These are phyloP conservation scores for Nyctibius grandis DNA, from an alignment of 2,797 vertebrate genomes.

Conservation along the genomic window DNA sequence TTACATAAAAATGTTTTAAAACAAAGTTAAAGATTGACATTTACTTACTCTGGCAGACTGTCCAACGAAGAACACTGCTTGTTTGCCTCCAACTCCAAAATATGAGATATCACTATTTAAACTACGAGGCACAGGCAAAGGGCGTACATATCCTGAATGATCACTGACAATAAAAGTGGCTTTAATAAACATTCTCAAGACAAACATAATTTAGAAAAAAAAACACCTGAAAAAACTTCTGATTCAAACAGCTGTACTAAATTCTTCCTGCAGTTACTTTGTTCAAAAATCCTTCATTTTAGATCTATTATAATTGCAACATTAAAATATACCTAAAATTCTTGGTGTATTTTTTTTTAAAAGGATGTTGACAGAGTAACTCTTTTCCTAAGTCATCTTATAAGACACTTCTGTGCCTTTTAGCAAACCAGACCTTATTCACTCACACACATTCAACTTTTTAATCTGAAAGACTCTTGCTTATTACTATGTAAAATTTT, in stretches of 20 bases:
- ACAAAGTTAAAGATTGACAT: not conserved
- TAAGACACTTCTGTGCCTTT: not conserved
- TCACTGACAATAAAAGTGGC: conserved; percentile 70
- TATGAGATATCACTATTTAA: conserved; percentile 96
- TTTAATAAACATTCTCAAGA: not conserved
- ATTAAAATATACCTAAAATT: not conserved
- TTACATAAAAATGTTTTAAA: not conserved
- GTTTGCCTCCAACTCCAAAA: conserved; percentile 96
- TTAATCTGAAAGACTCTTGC: not conserved
- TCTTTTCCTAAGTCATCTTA: not conserved
- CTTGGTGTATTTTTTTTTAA: not conserved
- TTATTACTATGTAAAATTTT: not conserved
- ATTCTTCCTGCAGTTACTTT: not conserved
- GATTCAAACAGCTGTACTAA: not conserved
- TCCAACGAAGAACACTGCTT: conserved; percentile 92
- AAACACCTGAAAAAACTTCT: not conserved
- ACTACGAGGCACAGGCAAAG: conserved; percentile 82
- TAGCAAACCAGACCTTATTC: not conserved
- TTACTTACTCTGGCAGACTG: conserved; percentile 84
- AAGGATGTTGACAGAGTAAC: not conserved
- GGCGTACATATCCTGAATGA: conserved; percentile 80
- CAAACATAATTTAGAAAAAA: not conserved
- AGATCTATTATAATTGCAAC: not conserved
- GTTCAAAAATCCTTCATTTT: not conserved
- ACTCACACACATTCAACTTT: not conserved